phyloP scores from a whole-genome alignment of 2,888 invertebrate genomes.

The Brachyopa scutellaris region DNA sequence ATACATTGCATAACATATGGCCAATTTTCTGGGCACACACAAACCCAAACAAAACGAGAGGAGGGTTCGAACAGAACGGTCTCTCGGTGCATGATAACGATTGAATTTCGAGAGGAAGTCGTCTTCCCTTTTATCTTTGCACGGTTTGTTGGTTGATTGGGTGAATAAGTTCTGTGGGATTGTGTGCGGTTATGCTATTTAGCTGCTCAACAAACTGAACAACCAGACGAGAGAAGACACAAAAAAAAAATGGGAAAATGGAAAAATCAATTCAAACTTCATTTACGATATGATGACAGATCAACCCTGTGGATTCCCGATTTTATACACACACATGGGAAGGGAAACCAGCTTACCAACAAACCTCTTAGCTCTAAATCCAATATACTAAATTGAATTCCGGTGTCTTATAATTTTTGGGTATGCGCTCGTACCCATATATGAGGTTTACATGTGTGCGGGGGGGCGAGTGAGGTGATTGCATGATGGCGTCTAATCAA shows the following conservation, averaged over 20 bases:
- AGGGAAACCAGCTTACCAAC: background rate
- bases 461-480: too few relatives aligned
- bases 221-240: background rate
- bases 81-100: constrained; percentile 18
- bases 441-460: background rate
- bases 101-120: constrained; percentile 17
- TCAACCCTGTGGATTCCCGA: constrained; percentile 15
- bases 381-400: constrained; percentile 34
- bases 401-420: background rate
- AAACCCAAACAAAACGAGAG: constrained; percentile 4
- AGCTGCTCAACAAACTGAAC: constrained; percentile 60
- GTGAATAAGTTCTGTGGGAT: constrained; percentile 59
- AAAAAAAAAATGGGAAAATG: background rate
- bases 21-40: constrained; percentile 63
- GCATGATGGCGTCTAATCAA: background rate
- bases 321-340: background rate
- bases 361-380: constrained; percentile 12
- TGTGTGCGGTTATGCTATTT: constrained; percentile 67
- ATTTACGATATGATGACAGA: constrained; percentile 37
- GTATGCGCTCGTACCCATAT: background rate
- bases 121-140: constrained; percentile 2
- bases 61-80: constrained; percentile 30
- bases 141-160: constrained; percentile 62
- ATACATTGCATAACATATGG: constrained; percentile 72
- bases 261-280: constrained; percentile 61